A percentile compares a stretch with the other conserved stretches of the same genome.
Conservation (phyloP, 1,140 invertebrate genomes). For the Tribolium madens region DNA sequence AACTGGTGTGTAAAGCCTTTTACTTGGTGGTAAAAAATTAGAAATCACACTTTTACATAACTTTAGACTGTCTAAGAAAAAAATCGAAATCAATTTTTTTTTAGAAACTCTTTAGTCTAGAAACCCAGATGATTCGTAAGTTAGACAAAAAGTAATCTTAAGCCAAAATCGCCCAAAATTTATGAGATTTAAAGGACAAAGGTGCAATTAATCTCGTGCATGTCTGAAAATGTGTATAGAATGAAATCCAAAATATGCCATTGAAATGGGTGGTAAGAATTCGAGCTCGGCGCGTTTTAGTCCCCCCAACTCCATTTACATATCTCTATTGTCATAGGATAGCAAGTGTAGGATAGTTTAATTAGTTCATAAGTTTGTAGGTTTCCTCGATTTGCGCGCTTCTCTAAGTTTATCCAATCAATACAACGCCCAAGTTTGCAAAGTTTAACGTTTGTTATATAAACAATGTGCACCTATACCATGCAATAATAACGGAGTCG, state of each 20-base stretch:
- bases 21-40: too few relatives aligned
- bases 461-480: slow-evolving; percentile 62
- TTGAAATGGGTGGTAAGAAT: slow-evolving; percentile 38
- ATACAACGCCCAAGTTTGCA: slow-evolving; percentile 59
- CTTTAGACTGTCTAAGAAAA: too few relatives aligned
- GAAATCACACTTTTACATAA: too few relatives aligned
- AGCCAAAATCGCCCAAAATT: too few relatives aligned
- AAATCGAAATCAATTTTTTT: too few relatives aligned
- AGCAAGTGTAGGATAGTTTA: slow-evolving; percentile 63
- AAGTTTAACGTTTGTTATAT: slow-evolving; percentile 65
- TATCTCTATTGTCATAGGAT: slow-evolving; percentile 64
- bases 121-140: too few relatives aligned
- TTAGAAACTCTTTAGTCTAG: too few relatives aligned
- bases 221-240: not conserved
- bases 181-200: too few relatives aligned
- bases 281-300: slow-evolving; percentile 40
- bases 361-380: slow-evolving; percentile 64
- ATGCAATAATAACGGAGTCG: slow-evolving; percentile 58
- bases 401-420: slow-evolving; percentile 63
- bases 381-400: slow-evolving; percentile 59
- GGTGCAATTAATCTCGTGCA: not conserved
- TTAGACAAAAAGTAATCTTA: too few relatives aligned
- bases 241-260: slow-evolving; percentile 39
- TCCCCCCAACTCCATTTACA: slow-evolving; percentile 61
- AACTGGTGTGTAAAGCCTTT: too few relatives aligned